Base-by-base conservation (phyloP, 2,113 vertebrate genomes). In the Percopsis transmontana region DNA sequence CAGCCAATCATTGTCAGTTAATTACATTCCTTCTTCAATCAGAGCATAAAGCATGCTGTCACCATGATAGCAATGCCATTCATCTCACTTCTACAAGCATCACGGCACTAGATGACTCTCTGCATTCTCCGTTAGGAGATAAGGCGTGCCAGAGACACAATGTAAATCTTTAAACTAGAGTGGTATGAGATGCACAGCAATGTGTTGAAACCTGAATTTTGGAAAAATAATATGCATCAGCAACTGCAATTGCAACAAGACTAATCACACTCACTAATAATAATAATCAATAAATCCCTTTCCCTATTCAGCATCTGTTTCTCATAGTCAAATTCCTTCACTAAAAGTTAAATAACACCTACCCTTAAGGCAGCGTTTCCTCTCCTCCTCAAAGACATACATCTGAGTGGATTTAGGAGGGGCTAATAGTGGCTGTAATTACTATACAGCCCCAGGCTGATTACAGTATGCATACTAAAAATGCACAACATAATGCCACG, bases 371-470 rank as follows among this genome's bases (percentile, higher is more conserved):
- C 69, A 83, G 74, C 50, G 58, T 69, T 61, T 66, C 71, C 71
- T 82, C 53, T 77, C 66, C 70, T 82, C 71, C 77, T 82, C 79
- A 85, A 75, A 82, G 51, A 79, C 77, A 87, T 74, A 75, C 66
- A 85, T 87, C 76, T 85, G 76, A 59, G 55, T 81, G 45, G 70
- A 72, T 82, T 69, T 76, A 64, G 71, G 66, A 83, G 55, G 82
- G 55, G 77, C 70, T 79, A 77, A 68, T 76, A 74, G 66, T 77
- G 75, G 69, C 70, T 77, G 72, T 78, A 85, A 84, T 83, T 83
- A 85, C 75, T 77, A 72, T 50, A 77, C 61, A 80, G 77, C 84
- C 79, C 51, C 2, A 0, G 82, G 84, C 77, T 68, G 62, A 50
- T 75, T 27, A 73, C 5, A 33, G 27, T 33, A 33, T 56, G 41